These are phyloP conservation scores for Euthynnus affinis DNA, from an alignment of 2,797 vertebrate genomes.

Conservation along the genomic window DNA sequence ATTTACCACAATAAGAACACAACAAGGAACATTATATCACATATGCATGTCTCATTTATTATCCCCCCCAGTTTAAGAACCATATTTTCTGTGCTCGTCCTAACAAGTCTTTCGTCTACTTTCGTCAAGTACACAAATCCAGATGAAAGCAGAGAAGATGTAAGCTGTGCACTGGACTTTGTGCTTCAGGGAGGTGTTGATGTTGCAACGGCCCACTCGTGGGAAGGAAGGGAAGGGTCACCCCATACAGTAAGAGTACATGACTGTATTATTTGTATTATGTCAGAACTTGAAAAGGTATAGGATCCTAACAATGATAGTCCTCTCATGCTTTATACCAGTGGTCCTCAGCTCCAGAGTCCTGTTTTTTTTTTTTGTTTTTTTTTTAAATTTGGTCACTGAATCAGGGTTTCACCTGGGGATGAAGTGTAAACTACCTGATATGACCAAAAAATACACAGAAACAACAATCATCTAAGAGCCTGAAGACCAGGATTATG, in stretches of 20 bases:
- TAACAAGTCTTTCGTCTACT: constrained; percentile 63
- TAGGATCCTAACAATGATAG: constrained; percentile 42
- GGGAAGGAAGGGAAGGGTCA: constrained; percentile 46
- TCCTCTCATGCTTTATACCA: constrained; percentile 28
- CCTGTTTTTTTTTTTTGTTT: constrained; percentile 47
- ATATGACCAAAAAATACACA: background rate
- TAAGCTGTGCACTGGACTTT: constrained; percentile 69
- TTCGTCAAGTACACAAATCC: constrained; percentile 70
- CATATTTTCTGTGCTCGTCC: constrained; percentile 64
- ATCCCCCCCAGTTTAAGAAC: constrained; percentile 65
- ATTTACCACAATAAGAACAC: constrained; percentile 33
- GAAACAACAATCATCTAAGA: constrained; percentile 26
- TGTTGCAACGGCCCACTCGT: constrained; percentile 58
- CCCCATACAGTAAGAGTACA: constrained; percentile 63
- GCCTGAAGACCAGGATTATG: constrained; percentile 43
- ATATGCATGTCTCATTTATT: constrained; percentile 83
- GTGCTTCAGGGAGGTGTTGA: constrained; percentile 76
- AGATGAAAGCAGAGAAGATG: constrained; percentile 65
- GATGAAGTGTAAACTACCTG: background rate
- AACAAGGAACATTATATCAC: constrained; percentile 51
- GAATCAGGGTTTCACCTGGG: constrained; percentile 33
- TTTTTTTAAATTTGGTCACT: constrained; percentile 40
- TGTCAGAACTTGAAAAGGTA: constrained; percentile 57
- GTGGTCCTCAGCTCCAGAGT: constrained; percentile 33
- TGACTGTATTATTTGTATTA: constrained; percentile 63